Percentiles rank a stretch among this genome's conserved stretches.
These are phyloP conservation scores for Prionailurus bengalensis DNA, from an alignment of 2,113 vertebrate genomes.

Conservation along the genomic window DNA sequence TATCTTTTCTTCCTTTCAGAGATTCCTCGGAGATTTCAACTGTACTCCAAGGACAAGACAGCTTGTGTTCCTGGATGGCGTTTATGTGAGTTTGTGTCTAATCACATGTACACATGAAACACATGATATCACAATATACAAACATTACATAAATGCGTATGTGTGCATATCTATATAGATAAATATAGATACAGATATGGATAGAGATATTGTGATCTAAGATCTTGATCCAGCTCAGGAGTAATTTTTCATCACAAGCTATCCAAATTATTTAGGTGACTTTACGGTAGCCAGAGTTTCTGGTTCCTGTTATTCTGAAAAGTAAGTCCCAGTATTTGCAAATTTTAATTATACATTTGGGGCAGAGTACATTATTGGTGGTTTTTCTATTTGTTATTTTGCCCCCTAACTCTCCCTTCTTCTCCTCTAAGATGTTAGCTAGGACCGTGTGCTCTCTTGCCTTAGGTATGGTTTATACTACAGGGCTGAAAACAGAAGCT, in stretches of 20 bases:
- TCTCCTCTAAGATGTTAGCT: neutral
- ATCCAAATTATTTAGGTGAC: neutral
- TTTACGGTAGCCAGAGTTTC: neutral
- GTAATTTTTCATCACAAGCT: neutral
- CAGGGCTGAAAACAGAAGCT: neutral
- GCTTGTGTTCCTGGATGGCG: neutral
- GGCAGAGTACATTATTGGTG: neutral
- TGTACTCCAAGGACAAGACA: neutral
- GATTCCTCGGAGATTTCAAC: neutral
- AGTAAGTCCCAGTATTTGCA: neutral
- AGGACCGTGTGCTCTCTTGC: neutral
- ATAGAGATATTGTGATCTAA: neutral
- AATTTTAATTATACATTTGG: neutral
- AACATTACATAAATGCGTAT: neutral
- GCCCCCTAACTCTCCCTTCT: too few relatives aligned
- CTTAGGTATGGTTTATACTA: neutral
- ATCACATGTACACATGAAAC: neutral
- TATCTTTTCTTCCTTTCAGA: neutral
- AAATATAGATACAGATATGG: neutral
- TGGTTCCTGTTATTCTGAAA: neutral
- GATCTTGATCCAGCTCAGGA: neutral
- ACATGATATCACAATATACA: neutral
- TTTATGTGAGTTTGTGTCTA: neutral
- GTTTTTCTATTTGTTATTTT: neutral
- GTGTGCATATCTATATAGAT: neutral